Evolutionary conservation across 2,888 invertebrate genomes (phyloP).

Genomic region (Ryuthela nishihirai): DNA sequence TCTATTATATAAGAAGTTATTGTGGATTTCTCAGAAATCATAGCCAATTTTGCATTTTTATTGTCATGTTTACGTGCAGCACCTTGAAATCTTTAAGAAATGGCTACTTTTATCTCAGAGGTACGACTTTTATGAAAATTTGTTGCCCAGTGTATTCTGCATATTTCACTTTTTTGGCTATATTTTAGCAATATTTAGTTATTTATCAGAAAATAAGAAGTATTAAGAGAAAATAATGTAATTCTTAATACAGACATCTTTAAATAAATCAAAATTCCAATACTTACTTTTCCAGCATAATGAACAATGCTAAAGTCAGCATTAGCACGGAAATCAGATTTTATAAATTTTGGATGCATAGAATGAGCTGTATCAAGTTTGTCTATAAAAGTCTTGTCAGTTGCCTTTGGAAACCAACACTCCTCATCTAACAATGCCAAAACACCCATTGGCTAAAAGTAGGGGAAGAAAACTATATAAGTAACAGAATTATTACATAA

Average conservation of each 20-base stretch:
- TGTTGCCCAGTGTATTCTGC: too few species aligned
- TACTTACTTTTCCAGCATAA: conserved; percentile 96
- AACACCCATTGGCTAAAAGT: conserved; percentile 85
- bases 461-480: not conserved
- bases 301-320: conserved; percentile 93
- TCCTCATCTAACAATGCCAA: conserved; percentile 98
- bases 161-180: too few species aligned
- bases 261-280: too few species aligned
- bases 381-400: conserved; percentile 97
- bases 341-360: conserved; percentile 96
- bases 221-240: not conserved
- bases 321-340: conserved; percentile 88
- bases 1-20: too few species aligned
- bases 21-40: too few species aligned
- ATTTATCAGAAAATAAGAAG: not conserved
- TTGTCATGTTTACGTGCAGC: too few species aligned
- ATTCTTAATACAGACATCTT: not conserved
- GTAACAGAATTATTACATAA: too few species aligned
- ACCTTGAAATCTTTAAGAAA: too few species aligned
- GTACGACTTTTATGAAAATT: too few species aligned
- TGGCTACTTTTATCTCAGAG: too few species aligned
- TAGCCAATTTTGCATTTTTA: too few species aligned
- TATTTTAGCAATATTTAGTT: too few species aligned
- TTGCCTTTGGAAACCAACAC: conserved; percentile 99
- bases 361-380: conserved; percentile 93